Evolutionary conservation across 2,797 vertebrate genomes (phyloP), one percentile per base, ranked within the genome.

Genomic region (Sphenodon punctatus): DNA sequence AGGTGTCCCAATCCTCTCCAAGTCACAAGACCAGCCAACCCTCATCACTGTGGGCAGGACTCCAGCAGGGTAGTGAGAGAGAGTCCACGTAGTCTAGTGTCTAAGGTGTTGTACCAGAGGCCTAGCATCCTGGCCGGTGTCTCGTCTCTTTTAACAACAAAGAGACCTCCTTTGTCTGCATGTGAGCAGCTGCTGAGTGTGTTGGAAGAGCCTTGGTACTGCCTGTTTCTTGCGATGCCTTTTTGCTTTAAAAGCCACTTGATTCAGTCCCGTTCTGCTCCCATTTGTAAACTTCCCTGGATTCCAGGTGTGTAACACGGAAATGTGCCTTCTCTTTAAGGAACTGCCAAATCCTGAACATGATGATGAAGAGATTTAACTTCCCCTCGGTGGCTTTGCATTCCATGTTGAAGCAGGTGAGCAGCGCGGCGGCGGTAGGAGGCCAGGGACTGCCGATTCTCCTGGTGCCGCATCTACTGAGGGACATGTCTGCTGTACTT

Each of bases 371-470:
- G 7, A 95, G 94, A 30, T 98, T 96, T 90, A 96, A 20, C 73
- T 99, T 99, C 58, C 98, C 97, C 4, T 95, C 97, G 0, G 96
- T 99, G 58, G 97, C 96, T 1, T 95, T 99, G 69, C 99, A 99
- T 74, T 99, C 99, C 45, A 98, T 98, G 98, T 98, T 99, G 99
- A 99, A 99, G 56, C 99, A 99, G 97, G 99, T 98, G 85, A 85
- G 78, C 2, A 5, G 0, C 0, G 2, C 13, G 23, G 2, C 4
- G n/a, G 41, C 9, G 5, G 4, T 0, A 10, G 76, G 5, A 4
- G 30, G 10, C 8, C 3, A 25, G 43, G 13, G 16, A 3, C n/a
- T 8, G 9, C 9, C 6, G 4, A 6, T 5, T 2, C 22, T 17
- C 17, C 19, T 11, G 34, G 5, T 6, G 5, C 34, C 27, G 10